Percentiles rank a stretch among this genome's conserved stretches.
Evolutionary conservation across 2,797 vertebrate species (phyloP).

Genomic region (Morelia viridis): DNA sequence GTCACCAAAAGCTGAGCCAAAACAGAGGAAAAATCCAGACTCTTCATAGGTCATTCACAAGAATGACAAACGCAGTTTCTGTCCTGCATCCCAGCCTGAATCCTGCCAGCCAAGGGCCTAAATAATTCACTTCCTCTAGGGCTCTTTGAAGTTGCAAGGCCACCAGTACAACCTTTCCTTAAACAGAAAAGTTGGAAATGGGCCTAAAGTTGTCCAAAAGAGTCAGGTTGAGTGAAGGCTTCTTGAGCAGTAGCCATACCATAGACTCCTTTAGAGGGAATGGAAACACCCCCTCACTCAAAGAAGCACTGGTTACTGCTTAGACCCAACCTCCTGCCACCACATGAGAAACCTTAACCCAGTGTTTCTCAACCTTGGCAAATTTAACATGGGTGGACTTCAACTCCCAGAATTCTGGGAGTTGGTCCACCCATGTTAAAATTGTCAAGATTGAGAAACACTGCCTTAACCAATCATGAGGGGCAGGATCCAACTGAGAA

Average conservation of each 20-base stretch:
- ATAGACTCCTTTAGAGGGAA: background rate
- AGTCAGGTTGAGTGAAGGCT: background rate
- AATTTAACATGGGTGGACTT: too few species aligned
- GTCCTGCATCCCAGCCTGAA: background rate
- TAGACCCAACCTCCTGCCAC: background rate
- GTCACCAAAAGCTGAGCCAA: background rate
- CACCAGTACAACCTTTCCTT: background rate
- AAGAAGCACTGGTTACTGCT: background rate
- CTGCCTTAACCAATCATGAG: background rate
- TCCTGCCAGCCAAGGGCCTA: background rate
- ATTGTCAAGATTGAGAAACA: too few species aligned
- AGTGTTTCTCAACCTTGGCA: too few species aligned
- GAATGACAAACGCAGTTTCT: background rate
- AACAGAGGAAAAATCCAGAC: background rate
- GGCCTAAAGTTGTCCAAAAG: background rate
- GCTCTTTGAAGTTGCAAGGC: background rate
- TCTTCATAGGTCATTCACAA: background rate
- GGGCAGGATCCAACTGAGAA: background rate
- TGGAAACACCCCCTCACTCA: background rate
- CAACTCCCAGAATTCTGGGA: too few species aligned
- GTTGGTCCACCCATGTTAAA: too few species aligned
- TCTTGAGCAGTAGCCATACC: background rate
- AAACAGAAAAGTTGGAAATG: background rate
- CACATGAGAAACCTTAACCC: background rate
- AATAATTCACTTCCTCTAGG: background rate